Evolutionary conservation across 2,888 invertebrate genomes (phyloP), one percentile per base, ranked within the genome.

Genomic region (Eupelmus urozonus): DNA sequence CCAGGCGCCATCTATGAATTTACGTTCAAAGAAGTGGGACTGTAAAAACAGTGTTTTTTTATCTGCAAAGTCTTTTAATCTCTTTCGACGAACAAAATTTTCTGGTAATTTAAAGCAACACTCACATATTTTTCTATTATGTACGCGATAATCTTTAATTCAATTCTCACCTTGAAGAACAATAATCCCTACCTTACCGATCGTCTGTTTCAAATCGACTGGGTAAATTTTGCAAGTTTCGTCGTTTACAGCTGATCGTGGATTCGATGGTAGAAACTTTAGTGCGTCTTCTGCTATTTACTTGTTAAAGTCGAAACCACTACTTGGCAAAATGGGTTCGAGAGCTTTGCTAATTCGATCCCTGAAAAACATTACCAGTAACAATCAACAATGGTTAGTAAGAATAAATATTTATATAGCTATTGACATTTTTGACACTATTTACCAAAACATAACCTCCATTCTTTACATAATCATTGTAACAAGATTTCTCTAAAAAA

Each of bases 261-360:
- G 11, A 18, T 18, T 65, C 45, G 16, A 65, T 73, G 73, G 55
- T 65, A 59, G 59, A 51, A 66, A 66, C n/a, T 66, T 74, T 59
- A 57, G 65, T 73, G n/a, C n/a, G 67, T 78, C 78, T 78, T 78
- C 73, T 78, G 78, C 78, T 78, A 57, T 45, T 63, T 55, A 49
- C 29, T 40, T 45, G 66, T 72, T 29, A 18, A 71, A 27, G 4
- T 45, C 34, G 13, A 18, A 65, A 66, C 20, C 13, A 42, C 7
- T 42, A 27, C 13, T 72, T 34, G 34, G 18, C 20, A 67, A 80
- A 74, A 80, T 80, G 80, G 71, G 66, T 18, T 80, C 79, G 13
- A 51, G 59, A 25, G 69, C 73, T 3, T 74, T 80, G 11, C 11
- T 75, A 23, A 25, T 66, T 57, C 77, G 71, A 45, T 66, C 20